Percentiles rank a stretch among this genome's conserved stretches.
phyloP scores from a whole-genome alignment of 2,888 invertebrate species.

The Orthosia gracilis region DNA sequence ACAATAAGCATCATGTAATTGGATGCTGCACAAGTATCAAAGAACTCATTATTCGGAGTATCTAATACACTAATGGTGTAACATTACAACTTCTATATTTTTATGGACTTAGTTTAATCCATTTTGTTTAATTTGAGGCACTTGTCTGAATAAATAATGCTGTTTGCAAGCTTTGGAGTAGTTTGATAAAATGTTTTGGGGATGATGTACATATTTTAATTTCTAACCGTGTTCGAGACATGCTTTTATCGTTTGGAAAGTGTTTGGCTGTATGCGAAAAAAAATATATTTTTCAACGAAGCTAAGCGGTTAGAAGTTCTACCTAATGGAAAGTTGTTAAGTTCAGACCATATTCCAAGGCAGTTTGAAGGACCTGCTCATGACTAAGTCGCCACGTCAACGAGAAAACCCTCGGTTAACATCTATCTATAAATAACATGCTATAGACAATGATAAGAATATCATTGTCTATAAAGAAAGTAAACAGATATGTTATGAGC shows the following conservation, averaged over 20 bases:
- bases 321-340: background rate
- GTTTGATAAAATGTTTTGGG: conserved; percentile 24
- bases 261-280: background rate
- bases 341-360: too few species aligned
- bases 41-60: conserved; percentile 52
- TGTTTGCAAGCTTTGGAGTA: conserved; percentile 4
- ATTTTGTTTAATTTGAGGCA: conserved; percentile 26
- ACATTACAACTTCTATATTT: conserved; percentile 14
- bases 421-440: too few species aligned
- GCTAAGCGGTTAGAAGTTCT: background rate
- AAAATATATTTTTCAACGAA: background rate
- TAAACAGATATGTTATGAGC: too few species aligned
- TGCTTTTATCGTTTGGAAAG: background rate
- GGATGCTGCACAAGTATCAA: conserved; percentile 42
- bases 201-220: background rate
- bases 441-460: too few species aligned
- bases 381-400: too few species aligned
- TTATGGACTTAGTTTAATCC: conserved; percentile 30
- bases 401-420: too few species aligned
- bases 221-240: background rate
- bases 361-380: too few species aligned
- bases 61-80: conserved; percentile 31
- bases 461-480: too few species aligned
- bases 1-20: conserved; percentile 48
- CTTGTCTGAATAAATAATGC: conserved; percentile 22